These are phyloP conservation scores for Cecropterus lyciades DNA, from an alignment of 1,140 invertebrate genomes.

Conservation along the genomic window DNA sequence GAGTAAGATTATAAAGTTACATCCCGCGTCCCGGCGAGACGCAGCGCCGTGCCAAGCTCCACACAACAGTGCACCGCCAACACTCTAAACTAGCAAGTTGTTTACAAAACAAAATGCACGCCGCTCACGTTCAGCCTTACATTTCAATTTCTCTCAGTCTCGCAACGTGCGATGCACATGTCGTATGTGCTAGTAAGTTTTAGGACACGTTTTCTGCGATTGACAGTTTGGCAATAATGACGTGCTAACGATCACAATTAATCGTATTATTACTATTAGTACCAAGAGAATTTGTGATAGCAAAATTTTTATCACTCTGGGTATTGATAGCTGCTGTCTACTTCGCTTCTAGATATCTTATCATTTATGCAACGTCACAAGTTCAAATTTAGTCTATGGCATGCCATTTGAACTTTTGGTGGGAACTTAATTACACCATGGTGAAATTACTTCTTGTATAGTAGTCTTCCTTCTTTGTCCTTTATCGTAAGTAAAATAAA, in stretches of 20 bases:
- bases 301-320: too few relatives aligned
- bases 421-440: too few relatives aligned
- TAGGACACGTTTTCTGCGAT: neutral
- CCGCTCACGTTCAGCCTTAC: conserved; percentile 30
- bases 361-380: too few relatives aligned
- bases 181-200: neutral
- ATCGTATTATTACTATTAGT: too few relatives aligned
- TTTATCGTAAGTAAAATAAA: too few relatives aligned
- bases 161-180: neutral
- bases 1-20: neutral
- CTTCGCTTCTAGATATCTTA: neutral
- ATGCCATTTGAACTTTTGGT: too few relatives aligned
- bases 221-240: neutral
- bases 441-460: too few relatives aligned
- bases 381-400: too few relatives aligned
- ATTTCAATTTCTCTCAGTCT: conserved; percentile 19
- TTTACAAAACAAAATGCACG: conserved; percentile 47
- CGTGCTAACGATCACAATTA: neutral
- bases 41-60: conserved; percentile 2
- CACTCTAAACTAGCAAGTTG: conserved; percentile 22
- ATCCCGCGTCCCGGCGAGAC: neutral
- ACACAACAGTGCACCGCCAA: conserved; percentile 8
- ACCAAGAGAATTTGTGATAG: too few relatives aligned
- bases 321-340: neutral
- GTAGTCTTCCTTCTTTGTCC: too few relatives aligned